phyloP scores from a whole-genome alignment of 2,888 invertebrate species.

The Caenorhabditis plicata region DNA sequence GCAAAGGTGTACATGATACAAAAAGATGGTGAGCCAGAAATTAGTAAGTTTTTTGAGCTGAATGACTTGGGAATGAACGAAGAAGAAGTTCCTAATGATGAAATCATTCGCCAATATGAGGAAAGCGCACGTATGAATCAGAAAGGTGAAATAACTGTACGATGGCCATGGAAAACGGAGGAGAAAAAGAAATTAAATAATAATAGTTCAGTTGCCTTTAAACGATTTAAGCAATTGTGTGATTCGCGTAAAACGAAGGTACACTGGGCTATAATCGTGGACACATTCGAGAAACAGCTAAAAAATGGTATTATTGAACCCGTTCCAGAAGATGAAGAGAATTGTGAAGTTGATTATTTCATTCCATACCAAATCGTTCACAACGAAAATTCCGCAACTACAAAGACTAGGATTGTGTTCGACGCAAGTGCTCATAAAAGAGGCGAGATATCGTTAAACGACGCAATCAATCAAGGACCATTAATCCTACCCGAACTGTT shows the following conservation, averaged over 20 bases:
- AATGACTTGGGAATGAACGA: too few species aligned
- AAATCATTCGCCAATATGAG: too few species aligned
- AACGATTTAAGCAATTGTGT: background rate
- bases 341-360: background rate
- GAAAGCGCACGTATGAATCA: too few species aligned
- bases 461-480: background rate
- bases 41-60: too few species aligned
- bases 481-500: background rate
- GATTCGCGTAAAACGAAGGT: background rate
- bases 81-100: too few species aligned
- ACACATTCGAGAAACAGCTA: background rate
- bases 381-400: background rate
- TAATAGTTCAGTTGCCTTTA: background rate
- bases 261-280: background rate
- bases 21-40: too few species aligned
- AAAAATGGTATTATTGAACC: background rate
- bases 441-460: background rate
- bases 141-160: background rate
- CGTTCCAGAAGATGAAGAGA: background rate
- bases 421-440: background rate
- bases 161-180: background rate
- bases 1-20: too few species aligned
- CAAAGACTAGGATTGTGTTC: background rate
- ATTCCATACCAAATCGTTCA: background rate
- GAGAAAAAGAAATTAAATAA: background rate